A percentile compares a stretch with the other conserved stretches of the same genome.
Evolutionary conservation across 1,140 invertebrate genomes (phyloP).

Genomic region (Ericerus pela): DNA sequence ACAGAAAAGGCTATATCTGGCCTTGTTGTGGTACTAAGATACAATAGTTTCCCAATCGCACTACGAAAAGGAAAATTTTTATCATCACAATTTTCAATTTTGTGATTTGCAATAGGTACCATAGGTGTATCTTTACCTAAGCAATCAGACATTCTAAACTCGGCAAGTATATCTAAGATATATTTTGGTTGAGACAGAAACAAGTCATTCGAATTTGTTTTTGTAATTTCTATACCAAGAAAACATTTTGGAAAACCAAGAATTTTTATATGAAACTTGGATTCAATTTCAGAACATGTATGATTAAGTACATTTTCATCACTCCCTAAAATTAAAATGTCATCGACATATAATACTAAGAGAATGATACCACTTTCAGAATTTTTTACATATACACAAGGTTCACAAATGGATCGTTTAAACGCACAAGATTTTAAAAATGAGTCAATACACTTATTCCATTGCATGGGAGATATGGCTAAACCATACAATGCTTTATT

Average conservation of each 20-base stretch:
- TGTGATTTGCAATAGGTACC: constrained; percentile 9
- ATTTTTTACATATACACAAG: constrained; percentile 20
- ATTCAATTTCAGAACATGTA: constrained; percentile 16
- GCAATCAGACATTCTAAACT: constrained; percentile 24
- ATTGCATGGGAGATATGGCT: constrained; percentile 26
- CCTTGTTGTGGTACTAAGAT: constrained; percentile 25
- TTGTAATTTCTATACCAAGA: constrained; percentile 27
- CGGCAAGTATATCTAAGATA: constrained; percentile 20
- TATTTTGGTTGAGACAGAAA: constrained; percentile 23
- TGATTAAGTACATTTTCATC: constrained; percentile 18
- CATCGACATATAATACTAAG: constrained; percentile 29
- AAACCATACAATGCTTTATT: constrained; percentile 22
- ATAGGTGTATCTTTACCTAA: constrained; percentile 24
- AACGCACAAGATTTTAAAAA: constrained; percentile 24
- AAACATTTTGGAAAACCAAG: constrained; percentile 18
- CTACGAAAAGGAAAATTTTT: constrained; percentile 21
- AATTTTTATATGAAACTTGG: constrained; percentile 23
- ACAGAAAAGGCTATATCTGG: constrained; percentile 30
- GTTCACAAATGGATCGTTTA: constrained; percentile 17
- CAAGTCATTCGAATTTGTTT: constrained; percentile 16
- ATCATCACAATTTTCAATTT: constrained; percentile 16
- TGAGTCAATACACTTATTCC: constrained; percentile 25
- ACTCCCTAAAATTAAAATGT: constrained; percentile 24
- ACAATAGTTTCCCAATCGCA: constrained; percentile 26
- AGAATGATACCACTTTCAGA: constrained; percentile 8